Evolutionary conservation across 2,797 vertebrate genomes (phyloP), one percentile per base, ranked within the genome.

Genomic region (Graptemys geographica): DNA sequence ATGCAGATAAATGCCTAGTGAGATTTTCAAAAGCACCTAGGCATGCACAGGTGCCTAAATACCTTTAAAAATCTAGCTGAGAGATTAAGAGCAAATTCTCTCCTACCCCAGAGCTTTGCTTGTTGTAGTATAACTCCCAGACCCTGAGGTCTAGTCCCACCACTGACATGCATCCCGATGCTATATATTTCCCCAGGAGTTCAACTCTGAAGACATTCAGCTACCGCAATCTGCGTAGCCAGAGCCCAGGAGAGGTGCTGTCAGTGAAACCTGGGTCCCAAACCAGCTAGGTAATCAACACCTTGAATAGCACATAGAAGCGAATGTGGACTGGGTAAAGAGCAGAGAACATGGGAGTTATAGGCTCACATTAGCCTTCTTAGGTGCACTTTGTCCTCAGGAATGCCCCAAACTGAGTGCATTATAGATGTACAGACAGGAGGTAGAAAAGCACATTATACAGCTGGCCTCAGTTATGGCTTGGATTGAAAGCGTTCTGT

Each of bases 241-340:
- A 28, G 41, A 47, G 44, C 27, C 72, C 11, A 28, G 72, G 41
- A 47, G 13, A 47, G 23, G 25, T 2, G 2, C 51, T 90, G 23
- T 84, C 49, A 44, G 37, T 80, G 83, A 81, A 13, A 69, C 89
- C 21, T 27, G 57, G 57, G 51, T 87, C 57, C 49, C 16, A 72
- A 59, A 78, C 69, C 27, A 56, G 59, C 65, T 89, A 92, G 76
- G 47, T 49, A 79, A 86, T 83, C 79, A 81, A 92, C 89, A 59
- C 51, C 51, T 53, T 27, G 72, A 76, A 5, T 44, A 27, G 72
- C 41, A 76, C 25, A 44, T 28, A 81, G 59, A 72, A 89, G 79
- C n/a, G 52, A 87, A 89, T 8, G 81, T 83, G 79, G 84, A 52
- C 16, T 87, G 79, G 81, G 90, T 87, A 86, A 80, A 93, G 23